Conservation (phyloP, 2,797 vertebrate species). For the Lepus oiostolus region DNA sequence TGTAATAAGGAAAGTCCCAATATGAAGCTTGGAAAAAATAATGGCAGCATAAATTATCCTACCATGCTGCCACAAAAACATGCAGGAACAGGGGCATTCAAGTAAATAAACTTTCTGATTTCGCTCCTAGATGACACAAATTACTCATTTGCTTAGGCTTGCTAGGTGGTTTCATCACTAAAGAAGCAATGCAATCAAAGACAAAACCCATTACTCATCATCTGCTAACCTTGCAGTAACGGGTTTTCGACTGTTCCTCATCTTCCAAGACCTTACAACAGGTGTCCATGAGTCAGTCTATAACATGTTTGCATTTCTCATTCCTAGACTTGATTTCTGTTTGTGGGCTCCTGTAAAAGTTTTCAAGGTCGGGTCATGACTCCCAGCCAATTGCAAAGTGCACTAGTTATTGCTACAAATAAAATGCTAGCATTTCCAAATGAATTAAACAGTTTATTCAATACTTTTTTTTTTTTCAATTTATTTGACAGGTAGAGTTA, state of each 20-base stretch:
- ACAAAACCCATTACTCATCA: conserved; percentile 66
- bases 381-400: background rate
- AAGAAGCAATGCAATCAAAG: conserved; percentile 67
- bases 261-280: background rate
- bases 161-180: conserved; percentile 73
- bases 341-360: background rate
- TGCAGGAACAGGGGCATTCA: conserved; percentile 61
- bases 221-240: conserved; percentile 10
- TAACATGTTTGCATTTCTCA: background rate
- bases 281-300: conserved; percentile 37
- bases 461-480: background rate
- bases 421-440: conserved; percentile 37
- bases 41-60: conserved; percentile 56
- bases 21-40: conserved; percentile 55
- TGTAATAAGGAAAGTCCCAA: background rate
- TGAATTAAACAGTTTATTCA: background rate
- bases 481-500: no score
- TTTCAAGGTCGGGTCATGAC: background rate
- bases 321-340: background rate
- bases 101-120: conserved; percentile 70
- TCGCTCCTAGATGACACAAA: conserved; percentile 78
- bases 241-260: conserved; percentile 48
- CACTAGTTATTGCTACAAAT: background rate
- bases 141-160: conserved; percentile 75
- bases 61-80: conserved; percentile 62